These are phyloP conservation scores for Thumatha senex DNA, from an alignment of 2,888 invertebrate genomes.

Conservation along the genomic window DNA sequence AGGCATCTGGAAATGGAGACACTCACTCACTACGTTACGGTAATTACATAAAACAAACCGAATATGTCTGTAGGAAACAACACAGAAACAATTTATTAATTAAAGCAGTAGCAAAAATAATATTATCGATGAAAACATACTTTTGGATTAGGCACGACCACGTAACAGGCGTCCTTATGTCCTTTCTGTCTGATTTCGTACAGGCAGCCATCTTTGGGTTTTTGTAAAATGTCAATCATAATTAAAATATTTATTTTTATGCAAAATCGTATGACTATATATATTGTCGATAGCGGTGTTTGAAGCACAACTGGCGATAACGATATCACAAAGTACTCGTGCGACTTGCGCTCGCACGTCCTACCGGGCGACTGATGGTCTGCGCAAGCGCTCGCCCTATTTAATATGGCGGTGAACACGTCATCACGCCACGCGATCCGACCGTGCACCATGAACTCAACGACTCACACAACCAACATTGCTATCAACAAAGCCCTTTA, in stretches of 20 bases:
- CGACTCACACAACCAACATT: slow-evolving; percentile 56
- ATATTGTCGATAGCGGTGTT: slow-evolving; percentile 54
- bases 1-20: too few species aligned
- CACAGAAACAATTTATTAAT: too few species aligned
- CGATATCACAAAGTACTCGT: slow-evolving; percentile 32
- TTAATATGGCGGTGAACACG: slow-evolving; percentile 77
- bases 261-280: slow-evolving; percentile 47
- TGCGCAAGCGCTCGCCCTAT: slow-evolving; percentile 79
- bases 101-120: too few species aligned
- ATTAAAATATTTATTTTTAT: slow-evolving; percentile 50
- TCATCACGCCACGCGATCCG: slow-evolving; percentile 72
- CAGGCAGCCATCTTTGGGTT: slow-evolving; percentile 82
- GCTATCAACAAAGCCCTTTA: slow-evolving; percentile 61
- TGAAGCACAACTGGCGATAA: slow-evolving; percentile 53
- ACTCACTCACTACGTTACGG: too few species aligned
- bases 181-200: slow-evolving; percentile 87
- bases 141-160: slow-evolving; percentile 87
- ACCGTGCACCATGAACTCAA: slow-evolving; percentile 73
- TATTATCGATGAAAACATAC: slow-evolving; percentile 65
- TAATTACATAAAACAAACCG: too few species aligned
- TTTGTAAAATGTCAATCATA: slow-evolving; percentile 76
- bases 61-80: too few species aligned
- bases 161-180: slow-evolving; percentile 86
- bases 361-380: slow-evolving; percentile 86
- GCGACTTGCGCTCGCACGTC: slow-evolving; percentile 56